Conservation (phyloP, 1,140 invertebrate genomes). For the Bombus fervidus region DNA sequence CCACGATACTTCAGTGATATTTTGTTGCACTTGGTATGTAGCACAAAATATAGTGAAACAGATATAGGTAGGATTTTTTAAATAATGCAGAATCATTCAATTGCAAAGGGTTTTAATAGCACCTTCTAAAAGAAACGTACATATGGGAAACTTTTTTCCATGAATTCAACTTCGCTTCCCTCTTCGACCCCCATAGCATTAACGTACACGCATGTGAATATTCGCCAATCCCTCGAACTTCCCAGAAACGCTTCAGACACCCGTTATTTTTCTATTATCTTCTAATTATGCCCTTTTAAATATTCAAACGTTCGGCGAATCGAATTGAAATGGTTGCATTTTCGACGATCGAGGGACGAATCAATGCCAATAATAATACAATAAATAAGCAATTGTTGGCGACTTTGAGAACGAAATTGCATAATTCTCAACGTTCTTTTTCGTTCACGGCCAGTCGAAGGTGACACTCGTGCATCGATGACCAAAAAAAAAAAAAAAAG, state of each 20-base stretch:
- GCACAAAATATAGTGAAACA: too few relatives aligned
- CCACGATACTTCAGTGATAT: too few relatives aligned
- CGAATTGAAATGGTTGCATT: not conserved
- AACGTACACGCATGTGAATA: not conserved
- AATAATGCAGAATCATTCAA: too few relatives aligned
- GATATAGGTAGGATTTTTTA: too few relatives aligned
- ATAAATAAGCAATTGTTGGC: slow-evolving; percentile 41
- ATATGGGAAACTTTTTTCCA: not conserved
- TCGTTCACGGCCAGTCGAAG: not conserved
- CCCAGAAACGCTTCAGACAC: not conserved
- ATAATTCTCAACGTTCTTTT: not conserved
- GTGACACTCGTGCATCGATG: slow-evolving; percentile 4
- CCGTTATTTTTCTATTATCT: not conserved
- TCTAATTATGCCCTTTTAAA: not conserved
- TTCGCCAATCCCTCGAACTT: not conserved
- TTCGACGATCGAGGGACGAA: not conserved
- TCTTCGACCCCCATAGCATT: not conserved
- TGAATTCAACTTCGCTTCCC: not conserved
- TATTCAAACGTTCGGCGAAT: not conserved
- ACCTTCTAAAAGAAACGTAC: not conserved
- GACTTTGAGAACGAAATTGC: not conserved
- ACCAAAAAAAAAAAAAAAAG: not conserved
- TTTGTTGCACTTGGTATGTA: too few relatives aligned
- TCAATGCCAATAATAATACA: slow-evolving; percentile 8
- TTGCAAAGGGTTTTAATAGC: too few relatives aligned